Percentiles rank a stretch among this genome's conserved stretches.
Evolutionary conservation across 2,888 invertebrate genomes (phyloP).

Genomic region (Malachius bipustulatus): DNA sequence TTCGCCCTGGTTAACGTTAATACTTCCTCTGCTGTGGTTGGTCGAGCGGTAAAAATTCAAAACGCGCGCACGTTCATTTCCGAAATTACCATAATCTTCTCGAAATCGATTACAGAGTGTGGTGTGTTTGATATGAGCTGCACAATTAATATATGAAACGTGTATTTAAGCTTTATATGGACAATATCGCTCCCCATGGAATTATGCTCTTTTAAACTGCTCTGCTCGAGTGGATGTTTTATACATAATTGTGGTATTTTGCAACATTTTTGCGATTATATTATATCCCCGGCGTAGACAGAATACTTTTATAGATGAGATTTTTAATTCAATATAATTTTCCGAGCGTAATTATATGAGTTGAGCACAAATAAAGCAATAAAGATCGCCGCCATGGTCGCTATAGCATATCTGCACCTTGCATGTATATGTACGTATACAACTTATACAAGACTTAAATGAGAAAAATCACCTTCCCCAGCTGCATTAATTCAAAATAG

Average conservation of each 20-base stretch:
- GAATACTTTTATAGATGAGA: background rate
- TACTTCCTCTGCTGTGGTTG: no score
- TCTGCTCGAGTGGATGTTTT: conserved; percentile 1
- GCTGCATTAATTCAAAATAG: no score
- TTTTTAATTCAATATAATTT: background rate
- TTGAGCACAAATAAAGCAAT: background rate
- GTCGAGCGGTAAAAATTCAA: no score
- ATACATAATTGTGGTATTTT: conserved; percentile 1
- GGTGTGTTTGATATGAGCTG: conserved; percentile 32
- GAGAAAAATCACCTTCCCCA: no score
- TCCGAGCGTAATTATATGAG: background rate
- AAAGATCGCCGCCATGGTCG: no score
- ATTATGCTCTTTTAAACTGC: background rate
- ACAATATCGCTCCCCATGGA: conserved; percentile 24
- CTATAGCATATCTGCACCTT: no score
- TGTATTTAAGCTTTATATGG: conserved; percentile 26
- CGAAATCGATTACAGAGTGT: conserved; percentile 35
- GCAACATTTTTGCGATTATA: background rate
- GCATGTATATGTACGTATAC: no score
- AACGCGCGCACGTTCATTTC: conserved; percentile 30
- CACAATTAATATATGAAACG: conserved; percentile 33
- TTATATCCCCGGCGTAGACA: conserved; percentile 1
- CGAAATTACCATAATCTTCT: conserved; percentile 36
- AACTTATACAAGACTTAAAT: no score
- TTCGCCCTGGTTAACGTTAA: no score